Evolutionary conservation across 2,888 invertebrate species (phyloP), one percentile per base, ranked within the genome.

Genomic region (Diloba caeruleocephala): DNA sequence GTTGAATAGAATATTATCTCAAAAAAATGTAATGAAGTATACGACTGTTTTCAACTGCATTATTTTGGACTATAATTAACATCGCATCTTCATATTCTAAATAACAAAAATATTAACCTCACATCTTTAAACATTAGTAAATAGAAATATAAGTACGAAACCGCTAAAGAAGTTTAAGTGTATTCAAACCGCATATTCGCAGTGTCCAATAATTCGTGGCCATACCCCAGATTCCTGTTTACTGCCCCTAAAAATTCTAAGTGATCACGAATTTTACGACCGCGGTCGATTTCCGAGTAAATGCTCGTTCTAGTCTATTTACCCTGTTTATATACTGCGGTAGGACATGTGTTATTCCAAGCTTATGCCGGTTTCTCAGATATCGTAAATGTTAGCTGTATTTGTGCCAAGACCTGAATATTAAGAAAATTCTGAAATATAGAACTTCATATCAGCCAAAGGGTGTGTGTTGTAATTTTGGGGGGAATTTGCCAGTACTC

Each of bases 221-320:
- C 48, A 3, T 29, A 44, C 42, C 51, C 53, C 29, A 58, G 26
- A 42, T 51, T 50, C 39, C 39, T n/a, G 53, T 60, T 63, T 66
- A 63, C 32, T 58, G 41, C 54, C 45, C 37, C 59, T 66, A 60
- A 71, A 71, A 71, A 55, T 45, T 53, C 37, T 50, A 52, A 70
- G 64, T 64, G 64, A 72, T 70, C 61, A 59, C 32, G 25, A 56
- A 48, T 41, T 70, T 72, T 72, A 72, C 56, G 70, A 67, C 23
- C 34, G 56, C 39, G 70, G 57, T 64, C 29, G 52, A 43, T 71
- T 59, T 60, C 53, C 58, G 50, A 52, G 54, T 33, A 59, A 65
- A 61, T 54, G 49, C 56, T 17, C 23, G 53, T 59, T 65, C 50
- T 39, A 51, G 36, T 50, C 49, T 52, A 52, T 53, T 71, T 42